Base-by-base conservation (phyloP, 2,888 invertebrate genomes). In the Pasiphila rectangulata region DNA sequence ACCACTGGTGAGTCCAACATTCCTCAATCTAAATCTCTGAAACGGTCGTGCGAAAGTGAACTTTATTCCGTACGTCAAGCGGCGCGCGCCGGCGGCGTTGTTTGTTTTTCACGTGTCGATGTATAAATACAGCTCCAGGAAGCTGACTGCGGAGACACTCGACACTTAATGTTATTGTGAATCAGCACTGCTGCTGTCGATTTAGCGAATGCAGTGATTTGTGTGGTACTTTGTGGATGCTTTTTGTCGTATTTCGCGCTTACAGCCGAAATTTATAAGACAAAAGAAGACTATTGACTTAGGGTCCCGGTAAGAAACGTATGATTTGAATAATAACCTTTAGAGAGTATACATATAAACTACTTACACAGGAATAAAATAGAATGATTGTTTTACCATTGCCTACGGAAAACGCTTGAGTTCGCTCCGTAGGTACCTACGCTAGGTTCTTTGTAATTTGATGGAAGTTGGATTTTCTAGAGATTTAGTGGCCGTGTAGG, bases 91-190 rank as follows among this genome's bases (percentile, higher is more conserved):
- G 48, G 75, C 77, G 75, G 75, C 69, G 65, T 82, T 83, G 83
- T 83, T 86, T 87, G 79, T 85, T 87, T 86, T 87, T 83, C 76
- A 75, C 68, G 63, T 79, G 82, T 79, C 79, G 75, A 77, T 74
- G 72, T 83, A 83, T 86, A 85, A 86, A 85, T 84, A 83, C 73
- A 71, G 73, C 75, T 79, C 78, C 77, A 81, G 83, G 85, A 84
- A 83, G 80, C 68, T 48, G 56, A 61, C 63, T 57, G 56, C 48
- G 56, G 58, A 67, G 76, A 75, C 70, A 77, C 67, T 69, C 65
- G 78, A 77, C 73, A 74, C 74, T 66, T 54, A 63, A 54, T 67
- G 59, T 67, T 67, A 61, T 66, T 65, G 64, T 63, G 64, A 68
- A 50, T 52, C 38, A 47, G 44, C 35, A 27, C 32, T 46, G 46